phyloP scores from a whole-genome alignment of 2,888 invertebrate genomes.

The Stegophylla sp. region DNA sequence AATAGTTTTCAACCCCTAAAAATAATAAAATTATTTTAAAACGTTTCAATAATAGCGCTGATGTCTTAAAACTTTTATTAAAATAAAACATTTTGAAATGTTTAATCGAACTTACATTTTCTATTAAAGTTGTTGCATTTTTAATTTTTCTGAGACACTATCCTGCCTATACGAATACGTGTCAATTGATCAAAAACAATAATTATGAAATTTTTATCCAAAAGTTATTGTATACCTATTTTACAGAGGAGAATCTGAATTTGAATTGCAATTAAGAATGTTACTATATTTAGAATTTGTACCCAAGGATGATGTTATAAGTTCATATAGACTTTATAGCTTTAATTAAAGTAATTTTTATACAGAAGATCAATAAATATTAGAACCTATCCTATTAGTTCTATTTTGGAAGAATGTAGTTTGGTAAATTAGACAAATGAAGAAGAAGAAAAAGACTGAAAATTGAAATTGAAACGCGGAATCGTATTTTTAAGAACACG shows the following conservation, averaged over 20 bases:
- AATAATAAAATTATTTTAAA: too few species aligned
- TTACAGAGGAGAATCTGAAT: not conserved
- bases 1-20: too few species aligned
- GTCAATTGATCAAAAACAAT: too few species aligned
- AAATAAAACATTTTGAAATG: too few species aligned
- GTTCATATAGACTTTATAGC: not conserved
- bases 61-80: too few species aligned
- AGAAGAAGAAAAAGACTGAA: not conserved
- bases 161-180: too few species aligned
- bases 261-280: not conserved
- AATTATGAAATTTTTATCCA: too few species aligned
- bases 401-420: not conserved
- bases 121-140: too few species aligned
- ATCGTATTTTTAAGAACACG: not conserved
- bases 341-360: not conserved
- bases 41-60: too few species aligned
- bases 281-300: not conserved
- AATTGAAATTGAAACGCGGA: not conserved
- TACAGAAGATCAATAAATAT: not conserved
- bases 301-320: not conserved
- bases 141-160: too few species aligned
- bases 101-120: too few species aligned
- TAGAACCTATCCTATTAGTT: not conserved
- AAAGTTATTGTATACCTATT: too few species aligned
- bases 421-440: not conserved